phyloP scores from a whole-genome alignment of 2,113 vertebrate species.

The Artemisiospiza belli region DNA sequence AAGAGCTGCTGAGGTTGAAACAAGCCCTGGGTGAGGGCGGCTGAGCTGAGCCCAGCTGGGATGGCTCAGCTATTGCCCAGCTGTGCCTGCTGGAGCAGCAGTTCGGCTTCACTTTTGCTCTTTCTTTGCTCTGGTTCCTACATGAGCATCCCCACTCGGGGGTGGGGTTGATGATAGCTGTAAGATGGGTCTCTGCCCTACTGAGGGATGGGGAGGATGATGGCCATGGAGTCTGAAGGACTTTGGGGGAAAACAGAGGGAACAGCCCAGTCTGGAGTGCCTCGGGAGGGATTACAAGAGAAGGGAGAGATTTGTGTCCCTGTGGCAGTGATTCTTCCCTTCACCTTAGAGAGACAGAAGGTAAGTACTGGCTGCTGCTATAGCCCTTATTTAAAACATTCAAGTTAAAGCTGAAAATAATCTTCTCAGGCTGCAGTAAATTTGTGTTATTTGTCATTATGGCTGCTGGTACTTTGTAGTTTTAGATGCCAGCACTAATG shows the following conservation, averaged over 20 bases:
- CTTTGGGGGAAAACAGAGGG: background rate
- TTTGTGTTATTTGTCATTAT: background rate
- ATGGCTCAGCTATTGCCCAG: background rate
- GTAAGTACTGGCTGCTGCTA: background rate
- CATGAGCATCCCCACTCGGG: accelerated
- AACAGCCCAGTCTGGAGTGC: background rate
- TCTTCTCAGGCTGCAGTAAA: background rate
- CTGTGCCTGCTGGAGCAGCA: background rate
- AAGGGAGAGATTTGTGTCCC: background rate
- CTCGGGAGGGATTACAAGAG: background rate
- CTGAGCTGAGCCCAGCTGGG: background rate
- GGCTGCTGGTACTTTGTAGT: background rate
- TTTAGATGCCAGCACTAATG: background rate
- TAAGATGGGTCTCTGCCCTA: accelerated
- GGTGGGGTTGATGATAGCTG: accelerated
- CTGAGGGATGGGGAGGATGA: accelerated
- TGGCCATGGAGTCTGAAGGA: background rate
- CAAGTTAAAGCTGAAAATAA: background rate
- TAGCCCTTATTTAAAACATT: background rate
- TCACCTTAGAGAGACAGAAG: background rate
- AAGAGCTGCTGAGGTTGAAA: background rate
- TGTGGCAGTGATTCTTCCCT: accelerated
- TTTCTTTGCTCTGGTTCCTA: background rate
- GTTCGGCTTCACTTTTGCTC: background rate
- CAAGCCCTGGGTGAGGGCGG: background rate